A percentile compares a stretch with the other conserved stretches of the same genome.
Conservation (phyloP, 53 echinoderm and acorn worm genomes). For the Holothuria scabra region DNA sequence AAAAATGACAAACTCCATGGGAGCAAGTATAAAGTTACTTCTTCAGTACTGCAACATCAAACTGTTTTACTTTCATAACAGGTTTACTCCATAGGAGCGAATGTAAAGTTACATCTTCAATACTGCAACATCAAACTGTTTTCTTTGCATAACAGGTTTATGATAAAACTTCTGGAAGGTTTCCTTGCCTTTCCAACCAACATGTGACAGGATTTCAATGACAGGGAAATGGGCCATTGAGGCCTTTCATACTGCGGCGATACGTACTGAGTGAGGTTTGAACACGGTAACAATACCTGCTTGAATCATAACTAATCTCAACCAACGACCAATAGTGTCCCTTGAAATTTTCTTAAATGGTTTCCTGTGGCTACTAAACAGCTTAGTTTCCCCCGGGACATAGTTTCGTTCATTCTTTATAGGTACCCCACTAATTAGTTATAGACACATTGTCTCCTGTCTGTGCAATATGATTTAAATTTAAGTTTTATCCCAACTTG, state of each 20-base stretch:
- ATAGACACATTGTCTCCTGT: background rate
- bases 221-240: background rate
- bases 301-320: background rate
- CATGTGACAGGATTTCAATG: background rate
- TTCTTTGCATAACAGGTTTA: too few relatives aligned
- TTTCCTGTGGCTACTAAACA: conserved; percentile 17
- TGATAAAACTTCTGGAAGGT: too few relatives aligned
- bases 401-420: background rate
- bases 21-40: too few relatives aligned
- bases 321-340: background rate
- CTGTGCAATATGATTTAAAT: background rate
- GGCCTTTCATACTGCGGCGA: background rate
- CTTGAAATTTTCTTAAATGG: too few relatives aligned
- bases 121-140: too few relatives aligned
- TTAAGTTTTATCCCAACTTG: background rate
- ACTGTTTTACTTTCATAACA: background rate
- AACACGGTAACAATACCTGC: background rate
- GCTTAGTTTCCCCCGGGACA: conserved; percentile 1
- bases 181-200: too few relatives aligned
- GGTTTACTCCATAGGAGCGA: conserved; percentile 14
- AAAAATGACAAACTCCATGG: too few relatives aligned
- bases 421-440: background rate
- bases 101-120: too few relatives aligned
- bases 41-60: too few relatives aligned
- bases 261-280: too few relatives aligned